Evolutionary conservation across 2,888 invertebrate genomes (phyloP), one percentile per base, ranked within the genome.

Genomic region (Pterobdella sp.): DNA sequence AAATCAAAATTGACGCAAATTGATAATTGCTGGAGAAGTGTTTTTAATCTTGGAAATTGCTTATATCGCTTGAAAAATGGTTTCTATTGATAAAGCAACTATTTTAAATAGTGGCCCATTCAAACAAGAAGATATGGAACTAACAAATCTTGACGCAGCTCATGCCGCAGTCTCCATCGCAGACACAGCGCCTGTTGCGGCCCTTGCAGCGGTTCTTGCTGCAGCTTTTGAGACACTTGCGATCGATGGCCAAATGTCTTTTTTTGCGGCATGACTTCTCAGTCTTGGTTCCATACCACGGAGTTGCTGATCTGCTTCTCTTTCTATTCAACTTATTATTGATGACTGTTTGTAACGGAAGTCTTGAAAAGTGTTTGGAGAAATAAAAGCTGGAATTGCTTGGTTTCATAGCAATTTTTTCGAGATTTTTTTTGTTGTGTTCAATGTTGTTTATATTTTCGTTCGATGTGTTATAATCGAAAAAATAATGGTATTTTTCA

Each of bases 121-220:
- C 64, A 63, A 63, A 7, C 7, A 26, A 14, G 32, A 65, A 14
- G 32, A 7, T 18, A 14, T 31, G 29, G 22, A 4, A 75, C 87
- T 86, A 79, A 93, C 94, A 93, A 83, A 94, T 94, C 84, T 96
- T 95, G 79, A 97, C 94, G 85, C 97, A 97, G 72, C 94, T 94
- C 89, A 93, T 90, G 74, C 97, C 97, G 81, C 97, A 97, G 1
- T 84, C 83, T 67, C 95, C 96, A 82, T 97, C 97, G 83, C 97
- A 97, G 76, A 94, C 88, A 82, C 97, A 97, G 82, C 93, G 91
- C 86, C 95, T 94, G 86, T 93, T 92, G 85, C 92, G 91, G 82
- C 94, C 94, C 85, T 94, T 94, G 84, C 97, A 97, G 84, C 96
- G 93, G 81, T 96, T 94, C 0, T 91, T 90, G 0, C 90, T 92